Evolutionary conservation across 2,888 invertebrate species (phyloP), one percentile per base, ranked within the genome.

Genomic region (Cheilosia vernalis): DNA sequence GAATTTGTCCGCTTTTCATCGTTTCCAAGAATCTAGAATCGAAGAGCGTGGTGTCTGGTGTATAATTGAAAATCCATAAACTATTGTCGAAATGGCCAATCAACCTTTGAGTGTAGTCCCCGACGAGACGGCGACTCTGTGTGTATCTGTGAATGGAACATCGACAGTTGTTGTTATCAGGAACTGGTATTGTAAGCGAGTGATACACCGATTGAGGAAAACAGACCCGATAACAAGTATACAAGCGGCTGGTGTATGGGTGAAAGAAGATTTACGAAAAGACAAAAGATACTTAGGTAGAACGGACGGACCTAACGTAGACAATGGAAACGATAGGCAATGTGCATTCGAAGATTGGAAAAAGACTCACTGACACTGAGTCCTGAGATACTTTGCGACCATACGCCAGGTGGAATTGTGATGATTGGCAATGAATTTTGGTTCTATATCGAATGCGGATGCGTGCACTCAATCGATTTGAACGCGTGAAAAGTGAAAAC

Each of bases 211-310:
- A 51, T 60, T 30, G 37, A 69, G 42, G 27, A 63, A 78, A 44
- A 73, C 42, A 53, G 72, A 53, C 37, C 51, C 70, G 83, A 84
- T 84, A 51, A 51, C 51, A 79, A 79, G 69, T 51, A 44, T 2
- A 42, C 27, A 60, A 55, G 73, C 33, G 63, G 27, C 24, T 47
- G 15, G 0, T 51, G 53, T 69, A 64, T 53, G 44, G 40, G 55
- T 37, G 21, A 70, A 64, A 61, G 44, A 4, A 53, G 9, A 58
- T 44, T 56, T 30, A 69, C 55, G 27, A 76, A 49, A 21, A 10
- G 2, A 33, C 13, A 44, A 30, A 15, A 64, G 24, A 13, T 13
- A 7, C 13, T 30, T 9, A 64, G 56, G 27, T 55, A 47, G 76
- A 47, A 40, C 49, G n/a, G 51, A 49, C n/a, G 9, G 6, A 27